Evolutionary conservation across 2,113 vertebrate species (phyloP).

Genomic region (Choloepus hoffmanni): DNA sequence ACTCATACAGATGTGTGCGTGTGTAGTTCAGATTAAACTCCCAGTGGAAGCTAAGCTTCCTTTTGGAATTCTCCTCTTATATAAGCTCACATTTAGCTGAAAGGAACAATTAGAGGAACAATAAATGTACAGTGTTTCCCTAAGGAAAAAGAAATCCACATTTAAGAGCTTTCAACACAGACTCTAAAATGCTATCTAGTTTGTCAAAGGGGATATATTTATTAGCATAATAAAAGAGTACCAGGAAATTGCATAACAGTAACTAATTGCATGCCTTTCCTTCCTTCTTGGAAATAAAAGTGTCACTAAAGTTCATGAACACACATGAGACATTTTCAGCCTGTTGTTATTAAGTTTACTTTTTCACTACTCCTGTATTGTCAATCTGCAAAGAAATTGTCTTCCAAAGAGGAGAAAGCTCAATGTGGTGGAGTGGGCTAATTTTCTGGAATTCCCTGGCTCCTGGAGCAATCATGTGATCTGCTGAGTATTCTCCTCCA

Average conservation of each 20-base stretch:
- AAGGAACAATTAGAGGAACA: conserved; percentile 55
- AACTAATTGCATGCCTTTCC: conserved; percentile 58
- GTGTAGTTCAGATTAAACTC: neutral
- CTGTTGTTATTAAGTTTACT: neutral
- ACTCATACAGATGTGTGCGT: neutral
- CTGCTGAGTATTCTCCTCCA: neutral
- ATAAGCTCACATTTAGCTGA: conserved; percentile 59
- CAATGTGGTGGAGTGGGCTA: neutral
- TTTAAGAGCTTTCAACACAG: conserved; percentile 71
- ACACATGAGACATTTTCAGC: conserved; percentile 24
- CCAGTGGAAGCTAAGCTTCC: neutral
- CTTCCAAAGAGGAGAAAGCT: neutral
- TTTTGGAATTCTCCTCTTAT: conserved; percentile 22
- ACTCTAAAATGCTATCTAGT: conserved; percentile 51
- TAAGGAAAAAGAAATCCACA: conserved; percentile 62
- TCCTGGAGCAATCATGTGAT: neutral
- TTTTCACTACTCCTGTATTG: neutral
- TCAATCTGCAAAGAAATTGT: neutral
- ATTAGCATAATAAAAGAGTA: conserved; percentile 65
- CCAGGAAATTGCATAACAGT: conserved; percentile 62
- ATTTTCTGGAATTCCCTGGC: neutral
- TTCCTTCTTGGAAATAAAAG: conserved; percentile 71
- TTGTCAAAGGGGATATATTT: conserved; percentile 65
- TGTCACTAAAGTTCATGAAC: conserved; percentile 59
- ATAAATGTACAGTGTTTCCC: conserved; percentile 50